A percentile compares a stretch with the other conserved stretches of the same genome.
phyloP scores from a whole-genome alignment of 2,888 invertebrate species.

The Minunthozetes semirufus region DNA sequence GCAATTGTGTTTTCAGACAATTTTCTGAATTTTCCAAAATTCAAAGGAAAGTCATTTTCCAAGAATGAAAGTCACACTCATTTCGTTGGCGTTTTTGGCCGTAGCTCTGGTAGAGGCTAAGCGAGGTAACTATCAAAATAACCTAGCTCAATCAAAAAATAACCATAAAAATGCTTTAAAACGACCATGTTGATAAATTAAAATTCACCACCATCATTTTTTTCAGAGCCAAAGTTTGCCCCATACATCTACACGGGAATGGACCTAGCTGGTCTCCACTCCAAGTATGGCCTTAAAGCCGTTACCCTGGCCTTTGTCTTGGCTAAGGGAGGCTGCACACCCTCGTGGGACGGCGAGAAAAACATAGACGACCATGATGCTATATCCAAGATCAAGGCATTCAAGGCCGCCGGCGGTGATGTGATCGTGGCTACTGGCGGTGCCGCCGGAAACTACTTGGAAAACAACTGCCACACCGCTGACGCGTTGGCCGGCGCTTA shows the following conservation, averaged over 20 bases:
- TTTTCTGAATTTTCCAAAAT: too few relatives aligned
- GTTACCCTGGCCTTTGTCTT: constrained; percentile 32
- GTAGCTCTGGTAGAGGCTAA: too few relatives aligned
- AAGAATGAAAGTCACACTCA: too few relatives aligned
- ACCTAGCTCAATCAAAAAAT: too few relatives aligned
- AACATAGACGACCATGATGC: neutral
- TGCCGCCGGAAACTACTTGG: constrained; percentile 26
- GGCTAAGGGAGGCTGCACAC: neutral
- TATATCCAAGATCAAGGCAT: neutral
- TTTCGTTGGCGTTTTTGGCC: too few relatives aligned
- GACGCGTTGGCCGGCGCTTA: constrained; percentile 18
- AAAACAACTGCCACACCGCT: neutral
- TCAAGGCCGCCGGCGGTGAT: constrained; percentile 25
- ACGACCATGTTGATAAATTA: too few relatives aligned
- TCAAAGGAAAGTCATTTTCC: too few relatives aligned
- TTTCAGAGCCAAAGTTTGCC: neutral
- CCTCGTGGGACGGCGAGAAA: constrained; percentile 24
- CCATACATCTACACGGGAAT: neutral
- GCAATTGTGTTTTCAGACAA: too few relatives aligned
- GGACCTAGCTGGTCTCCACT: neutral
- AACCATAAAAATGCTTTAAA: too few relatives aligned
- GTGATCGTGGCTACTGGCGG: constrained; percentile 31
- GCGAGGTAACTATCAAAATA: too few relatives aligned
- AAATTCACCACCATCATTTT: too few relatives aligned
- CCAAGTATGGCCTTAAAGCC: neutral